Percentiles rank a stretch among this genome's conserved stretches.
These are phyloP conservation scores for Heterotilapia buettikoferi DNA, from an alignment of 2,113 vertebrate genomes.

Conservation along the genomic window DNA sequence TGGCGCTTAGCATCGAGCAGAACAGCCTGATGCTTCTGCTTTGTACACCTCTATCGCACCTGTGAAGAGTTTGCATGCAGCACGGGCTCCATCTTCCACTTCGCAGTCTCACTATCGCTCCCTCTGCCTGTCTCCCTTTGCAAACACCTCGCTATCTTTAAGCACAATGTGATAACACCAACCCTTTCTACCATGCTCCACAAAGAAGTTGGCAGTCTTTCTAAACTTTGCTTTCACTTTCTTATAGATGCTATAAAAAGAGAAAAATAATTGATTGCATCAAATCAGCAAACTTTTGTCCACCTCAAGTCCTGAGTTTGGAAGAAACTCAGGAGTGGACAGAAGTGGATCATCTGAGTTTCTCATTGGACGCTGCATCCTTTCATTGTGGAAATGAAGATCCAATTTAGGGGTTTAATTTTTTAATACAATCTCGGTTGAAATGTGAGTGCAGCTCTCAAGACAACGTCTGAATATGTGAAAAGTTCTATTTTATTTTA, in stretches of 20 bases:
- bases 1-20: slow-evolving; percentile 46
- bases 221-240: neutral
- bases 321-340: neutral
- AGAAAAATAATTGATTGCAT: slow-evolving; percentile 15
- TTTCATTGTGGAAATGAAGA: neutral
- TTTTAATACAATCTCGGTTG: slow-evolving; percentile 17
- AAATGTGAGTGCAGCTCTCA: neutral
- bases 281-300: neutral
- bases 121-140: neutral
- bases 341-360: slow-evolving; percentile 4
- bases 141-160: slow-evolving; percentile 11
- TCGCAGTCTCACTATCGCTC: neutral
- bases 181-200: neutral
- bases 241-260: neutral
- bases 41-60: slow-evolving; percentile 18
- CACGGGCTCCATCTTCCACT: neutral
- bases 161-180: neutral
- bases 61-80: slow-evolving; percentile 26
- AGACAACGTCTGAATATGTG: neutral
- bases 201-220: neutral
- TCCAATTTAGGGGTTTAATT: slow-evolving; percentile 10
- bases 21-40: slow-evolving; percentile 17
- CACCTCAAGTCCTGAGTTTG: neutral
- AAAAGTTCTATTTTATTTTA: neutral
- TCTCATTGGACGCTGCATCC: slow-evolving; percentile 18